phyloP scores from a whole-genome alignment of 2,797 vertebrate genomes.

The Falco cherrug region DNA sequence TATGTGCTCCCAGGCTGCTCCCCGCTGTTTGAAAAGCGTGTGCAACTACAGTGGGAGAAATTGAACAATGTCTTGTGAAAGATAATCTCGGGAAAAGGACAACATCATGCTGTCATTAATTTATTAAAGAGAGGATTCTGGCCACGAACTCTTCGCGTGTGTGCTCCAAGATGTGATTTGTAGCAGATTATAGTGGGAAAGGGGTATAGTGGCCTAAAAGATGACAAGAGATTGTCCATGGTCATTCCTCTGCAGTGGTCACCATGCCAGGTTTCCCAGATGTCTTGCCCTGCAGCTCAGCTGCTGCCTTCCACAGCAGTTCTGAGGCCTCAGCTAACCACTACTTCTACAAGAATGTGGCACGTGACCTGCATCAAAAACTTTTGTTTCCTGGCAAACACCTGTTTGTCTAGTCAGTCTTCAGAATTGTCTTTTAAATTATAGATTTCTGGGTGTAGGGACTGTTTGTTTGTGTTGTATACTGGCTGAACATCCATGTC shows the following conservation, averaged over 20 bases:
- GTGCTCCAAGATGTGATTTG: background rate
- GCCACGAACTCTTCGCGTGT: background rate
- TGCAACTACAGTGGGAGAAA: background rate
- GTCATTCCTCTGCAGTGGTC: background rate
- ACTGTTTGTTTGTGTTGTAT: background rate
- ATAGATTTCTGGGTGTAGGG: background rate
- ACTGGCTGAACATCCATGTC: background rate
- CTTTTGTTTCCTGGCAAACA: background rate
- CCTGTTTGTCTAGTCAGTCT: background rate
- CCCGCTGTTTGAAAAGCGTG: background rate
- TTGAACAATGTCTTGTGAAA: background rate
- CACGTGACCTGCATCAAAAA: background rate
- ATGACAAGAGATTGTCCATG: accelerated
- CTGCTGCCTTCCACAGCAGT: accelerated
- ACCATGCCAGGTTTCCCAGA: background rate
- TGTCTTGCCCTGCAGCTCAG: background rate
- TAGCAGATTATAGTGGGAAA: background rate
- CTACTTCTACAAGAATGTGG: accelerated
- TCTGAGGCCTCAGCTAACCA: background rate
- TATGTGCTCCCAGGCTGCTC: background rate
- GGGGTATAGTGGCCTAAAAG: background rate
- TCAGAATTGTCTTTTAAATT: background rate
- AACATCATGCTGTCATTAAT: background rate
- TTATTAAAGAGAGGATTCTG: background rate
- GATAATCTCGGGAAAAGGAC: background rate